Evolutionary conservation across 2,113 vertebrate species (phyloP).

Genomic region (Tamias sibiricus): DNA sequence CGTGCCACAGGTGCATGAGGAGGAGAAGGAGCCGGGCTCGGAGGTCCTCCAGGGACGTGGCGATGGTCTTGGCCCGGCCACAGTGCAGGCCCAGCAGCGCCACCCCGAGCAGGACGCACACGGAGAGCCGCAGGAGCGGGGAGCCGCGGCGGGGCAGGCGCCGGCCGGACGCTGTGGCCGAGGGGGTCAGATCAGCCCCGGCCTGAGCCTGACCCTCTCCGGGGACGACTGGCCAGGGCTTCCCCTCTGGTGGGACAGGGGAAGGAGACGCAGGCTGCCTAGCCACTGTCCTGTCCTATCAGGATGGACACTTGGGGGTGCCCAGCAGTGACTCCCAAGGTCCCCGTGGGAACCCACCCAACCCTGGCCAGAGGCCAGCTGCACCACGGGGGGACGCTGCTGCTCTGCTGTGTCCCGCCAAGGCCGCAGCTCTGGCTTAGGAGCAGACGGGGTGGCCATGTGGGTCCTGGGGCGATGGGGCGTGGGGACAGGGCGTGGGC

Average conservation of each 20-base stretch:
- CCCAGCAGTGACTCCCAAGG: too few relatives aligned
- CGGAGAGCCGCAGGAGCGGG: conserved; percentile 87
- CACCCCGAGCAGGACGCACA: conserved; percentile 91
- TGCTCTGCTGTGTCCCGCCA: fast-evolving
- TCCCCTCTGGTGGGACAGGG: background rate
- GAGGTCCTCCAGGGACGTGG: conserved; percentile 90
- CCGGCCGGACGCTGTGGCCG: background rate
- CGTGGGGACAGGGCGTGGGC: fast-evolving
- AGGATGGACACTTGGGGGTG: background rate
- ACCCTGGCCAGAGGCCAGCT: background rate
- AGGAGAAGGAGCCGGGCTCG: conserved; percentile 88
- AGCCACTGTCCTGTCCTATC: too few relatives aligned
- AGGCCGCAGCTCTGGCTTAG: background rate
- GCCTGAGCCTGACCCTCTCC: background rate
- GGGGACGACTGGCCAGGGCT: background rate
- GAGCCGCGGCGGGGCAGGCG: conserved; percentile 58
- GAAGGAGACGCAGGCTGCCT: background rate
- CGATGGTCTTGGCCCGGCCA: conserved; percentile 84
- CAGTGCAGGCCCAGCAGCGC: conserved; percentile 91
- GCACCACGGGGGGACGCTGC: background rate
- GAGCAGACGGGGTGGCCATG: background rate
- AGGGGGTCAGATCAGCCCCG: background rate
- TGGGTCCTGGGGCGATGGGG: background rate
- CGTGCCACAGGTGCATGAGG: conserved; percentile 89
- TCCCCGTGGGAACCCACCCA: too few relatives aligned